Evolutionary conservation across 2,888 invertebrate genomes (phyloP).

Genomic region (Agonopterix arenella): DNA sequence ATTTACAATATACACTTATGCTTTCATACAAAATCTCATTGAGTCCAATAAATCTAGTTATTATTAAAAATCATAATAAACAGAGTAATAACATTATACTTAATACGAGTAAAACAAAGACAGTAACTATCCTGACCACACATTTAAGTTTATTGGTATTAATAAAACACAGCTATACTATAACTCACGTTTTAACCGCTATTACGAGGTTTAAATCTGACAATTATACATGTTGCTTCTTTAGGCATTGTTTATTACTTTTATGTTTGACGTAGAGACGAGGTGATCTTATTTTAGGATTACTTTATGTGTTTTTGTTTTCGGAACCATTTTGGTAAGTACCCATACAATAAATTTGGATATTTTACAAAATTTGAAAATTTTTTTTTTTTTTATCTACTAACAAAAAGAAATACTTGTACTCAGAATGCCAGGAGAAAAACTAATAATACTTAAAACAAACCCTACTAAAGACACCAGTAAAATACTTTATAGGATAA

Average conservation of each 20-base stretch:
- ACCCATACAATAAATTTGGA: neutral
- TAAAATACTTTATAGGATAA: neutral
- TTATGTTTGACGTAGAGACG: constrained; percentile 42
- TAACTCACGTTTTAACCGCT: constrained; percentile 40
- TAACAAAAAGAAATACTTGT: constrained; percentile 5
- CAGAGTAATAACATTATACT: too few relatives aligned
- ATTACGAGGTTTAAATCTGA: constrained; percentile 53
- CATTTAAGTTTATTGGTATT: constrained; percentile 17
- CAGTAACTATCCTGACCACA: constrained; percentile 4
- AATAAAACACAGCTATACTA: constrained; percentile 37
- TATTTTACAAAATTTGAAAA: too few relatives aligned
- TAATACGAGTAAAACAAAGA: constrained; percentile 10
- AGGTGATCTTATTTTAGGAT: constrained; percentile 42
- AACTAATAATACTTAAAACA: neutral
- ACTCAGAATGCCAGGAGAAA: neutral
- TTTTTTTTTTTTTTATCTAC: too few relatives aligned
- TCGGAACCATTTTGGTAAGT: constrained; percentile 42
- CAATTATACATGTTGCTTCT: constrained; percentile 52
- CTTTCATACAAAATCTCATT: too few relatives aligned
- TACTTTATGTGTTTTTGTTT: constrained; percentile 60
- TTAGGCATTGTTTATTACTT: constrained; percentile 52
- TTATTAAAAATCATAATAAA: too few relatives aligned
- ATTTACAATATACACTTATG: too few relatives aligned
- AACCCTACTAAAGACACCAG: neutral
- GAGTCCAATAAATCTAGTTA: too few relatives aligned